phyloP scores from a whole-genome alignment of 2,888 invertebrate species.

The Trichogramma dendrolimi region DNA sequence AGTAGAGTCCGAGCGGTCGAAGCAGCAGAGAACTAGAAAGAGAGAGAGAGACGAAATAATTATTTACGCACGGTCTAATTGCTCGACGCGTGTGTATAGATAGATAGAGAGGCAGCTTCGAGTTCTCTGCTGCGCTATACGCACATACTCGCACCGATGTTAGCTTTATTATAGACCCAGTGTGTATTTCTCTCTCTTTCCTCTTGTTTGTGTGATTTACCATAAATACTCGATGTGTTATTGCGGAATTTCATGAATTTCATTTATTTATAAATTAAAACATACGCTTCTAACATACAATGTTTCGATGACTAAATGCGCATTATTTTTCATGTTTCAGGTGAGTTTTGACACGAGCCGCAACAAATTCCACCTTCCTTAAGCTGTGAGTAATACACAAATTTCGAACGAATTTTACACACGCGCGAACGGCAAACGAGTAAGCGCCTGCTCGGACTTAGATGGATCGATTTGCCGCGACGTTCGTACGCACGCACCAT shows the following conservation, averaged over 20 bases:
- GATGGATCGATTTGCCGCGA: slow-evolving; percentile 9
- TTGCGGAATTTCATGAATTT: too few species aligned
- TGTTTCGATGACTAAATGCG: neutral
- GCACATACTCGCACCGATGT: neutral
- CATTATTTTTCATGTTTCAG: slow-evolving; percentile 11
- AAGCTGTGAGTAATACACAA: too few species aligned
- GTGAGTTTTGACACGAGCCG: slow-evolving; percentile 2
- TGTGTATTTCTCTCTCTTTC: neutral
- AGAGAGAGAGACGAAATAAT: slow-evolving; percentile 8
- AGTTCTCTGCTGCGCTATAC: too few species aligned
- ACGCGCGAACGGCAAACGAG: neutral
- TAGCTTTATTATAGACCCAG: neutral
- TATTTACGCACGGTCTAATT: slow-evolving; percentile 10
- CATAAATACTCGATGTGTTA: too few species aligned
- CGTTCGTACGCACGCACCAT: slow-evolving; percentile 11
- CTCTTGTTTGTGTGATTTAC: neutral
- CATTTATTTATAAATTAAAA: too few species aligned
- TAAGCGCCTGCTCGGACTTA: neutral
- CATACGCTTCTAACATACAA: too few species aligned
- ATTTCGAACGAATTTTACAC: too few species aligned
- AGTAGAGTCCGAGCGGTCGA: slow-evolving; percentile 11
- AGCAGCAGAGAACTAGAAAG: neutral
- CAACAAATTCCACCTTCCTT: neutral
- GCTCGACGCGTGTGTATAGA: neutral
- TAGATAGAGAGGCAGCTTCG: too few species aligned